Evolutionary conservation across 1,140 invertebrate genomes (phyloP).

Genomic region (Drosophila pachea): DNA sequence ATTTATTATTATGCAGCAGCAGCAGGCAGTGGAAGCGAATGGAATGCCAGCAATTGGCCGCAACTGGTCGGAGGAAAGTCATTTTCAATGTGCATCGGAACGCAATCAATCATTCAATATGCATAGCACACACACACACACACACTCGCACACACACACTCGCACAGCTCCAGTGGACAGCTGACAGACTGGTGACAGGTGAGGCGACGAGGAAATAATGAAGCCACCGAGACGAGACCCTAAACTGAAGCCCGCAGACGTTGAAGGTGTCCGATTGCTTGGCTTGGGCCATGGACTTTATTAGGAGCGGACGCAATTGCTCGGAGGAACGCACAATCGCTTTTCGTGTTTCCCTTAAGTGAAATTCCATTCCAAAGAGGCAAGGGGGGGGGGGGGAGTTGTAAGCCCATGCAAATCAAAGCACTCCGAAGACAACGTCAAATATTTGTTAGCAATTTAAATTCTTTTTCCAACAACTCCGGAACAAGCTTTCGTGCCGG

Average conservation of each 20-base stretch:
- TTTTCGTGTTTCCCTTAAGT: too few species aligned
- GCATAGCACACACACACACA: conserved; percentile 36
- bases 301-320: too few species aligned
- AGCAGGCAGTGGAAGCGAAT: neutral
- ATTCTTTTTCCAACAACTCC: conserved; percentile 38
- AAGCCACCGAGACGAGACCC: conserved; percentile 22
- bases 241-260: too few species aligned
- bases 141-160: conserved; percentile 20
- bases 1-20: neutral
- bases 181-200: conserved; percentile 39
- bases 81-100: conserved; percentile 62
- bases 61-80: conserved; percentile 30
- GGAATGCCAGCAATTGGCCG: neutral
- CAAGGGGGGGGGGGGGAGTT: neutral
- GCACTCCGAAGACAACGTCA: conserved; percentile 21
- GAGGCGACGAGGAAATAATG: conserved; percentile 42
- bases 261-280: too few species aligned
- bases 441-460: conserved; percentile 63
- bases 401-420: conserved; percentile 1
- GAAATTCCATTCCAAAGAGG: neutral
- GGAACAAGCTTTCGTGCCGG: too few species aligned
- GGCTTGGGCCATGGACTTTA: too few species aligned
- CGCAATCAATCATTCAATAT: conserved; percentile 68
- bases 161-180: conserved; percentile 29
- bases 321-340: too few species aligned